Base-by-base conservation (phyloP, 1,140 invertebrate genomes). In the Gonioctena quinquepunctata region DNA sequence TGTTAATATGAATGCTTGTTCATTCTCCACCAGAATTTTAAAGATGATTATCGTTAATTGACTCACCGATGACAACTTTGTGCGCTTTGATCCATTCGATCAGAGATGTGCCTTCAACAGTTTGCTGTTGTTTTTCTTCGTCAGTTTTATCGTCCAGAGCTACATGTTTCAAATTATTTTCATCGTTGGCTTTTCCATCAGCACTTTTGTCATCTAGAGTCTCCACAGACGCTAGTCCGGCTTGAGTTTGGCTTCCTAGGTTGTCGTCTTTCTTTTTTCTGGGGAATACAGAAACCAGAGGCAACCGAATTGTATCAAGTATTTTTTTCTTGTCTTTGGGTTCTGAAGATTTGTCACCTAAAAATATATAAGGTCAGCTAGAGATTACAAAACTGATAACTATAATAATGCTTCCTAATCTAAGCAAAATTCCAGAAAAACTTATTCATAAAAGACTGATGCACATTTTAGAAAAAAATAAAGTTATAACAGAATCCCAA, bases 141-240 rank as follows among this genome's bases (percentile, higher is more conserved):
- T 82, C 80, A 62, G 83, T 77, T 64, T 78, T 78, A 42, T 77
- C 74, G 21, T 81, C 88, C 49, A 91, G 78, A 76, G 90, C 89
- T 2, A 92, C 86, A 73, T 86, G 91, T 77, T 91, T 90, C 87
- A 91, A 87, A 2, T 90, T 90, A 76, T 92, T 90, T 78, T 90
- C 89, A 50, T 87, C 84, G 11, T 86, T 80, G 69, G 83, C 86
- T 65, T 82, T 82, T 72, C 85, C 85, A 56, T 86, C 86, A 8
- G 66, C 69, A 48, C 75, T 77, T 1, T 86, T 82, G 73, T 91
- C 90, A 77, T 92, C 91, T 3, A 93, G 83, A 0, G 92, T 93
- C 78, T 93, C 92, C 85, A 92, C 89, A 1, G 91, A 93, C 0
- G 92, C 92, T 59, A 94, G 84, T 49, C 90, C 90, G 2, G 90